Evolutionary conservation across 2,113 vertebrate genomes (phyloP).

Genomic region (Eulemur rufifrons): DNA sequence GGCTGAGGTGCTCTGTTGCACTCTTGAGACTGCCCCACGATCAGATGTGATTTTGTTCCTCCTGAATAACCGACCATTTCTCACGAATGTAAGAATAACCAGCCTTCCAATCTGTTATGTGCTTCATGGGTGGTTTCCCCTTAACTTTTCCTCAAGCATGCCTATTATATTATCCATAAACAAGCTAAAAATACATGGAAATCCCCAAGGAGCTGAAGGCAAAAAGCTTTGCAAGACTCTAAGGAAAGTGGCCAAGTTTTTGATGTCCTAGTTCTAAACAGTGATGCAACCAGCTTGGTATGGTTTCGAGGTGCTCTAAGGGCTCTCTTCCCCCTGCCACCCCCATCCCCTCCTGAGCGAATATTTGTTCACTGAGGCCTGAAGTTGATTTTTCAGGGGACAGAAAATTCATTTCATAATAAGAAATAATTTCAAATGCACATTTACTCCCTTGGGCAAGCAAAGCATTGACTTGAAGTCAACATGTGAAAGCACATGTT

Average conservation of each 20-base stretch:
- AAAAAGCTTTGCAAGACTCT: conserved; percentile 13
- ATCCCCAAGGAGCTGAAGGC: conserved; percentile 63
- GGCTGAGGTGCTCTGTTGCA: background rate
- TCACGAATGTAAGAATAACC: conserved; percentile 66
- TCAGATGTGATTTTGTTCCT: conserved; percentile 19
- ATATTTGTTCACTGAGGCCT: conserved; percentile 69
- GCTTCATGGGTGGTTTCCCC: conserved; percentile 67
- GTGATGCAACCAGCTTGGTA: background rate
- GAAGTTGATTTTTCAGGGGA: conserved; percentile 71
- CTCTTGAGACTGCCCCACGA: background rate
- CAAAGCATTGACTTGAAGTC: conserved; percentile 33
- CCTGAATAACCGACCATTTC: conserved; percentile 16
- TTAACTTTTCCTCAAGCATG: conserved; percentile 65
- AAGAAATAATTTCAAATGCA: conserved; percentile 58
- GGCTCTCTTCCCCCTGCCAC: background rate
- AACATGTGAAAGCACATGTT: background rate
- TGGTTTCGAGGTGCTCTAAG: conserved; percentile 48
- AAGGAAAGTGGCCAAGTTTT: conserved; percentile 31
- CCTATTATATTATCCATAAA: conserved; percentile 61
- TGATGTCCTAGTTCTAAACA: conserved; percentile 28
- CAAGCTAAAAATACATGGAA: conserved; percentile 74
- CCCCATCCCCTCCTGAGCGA: background rate
- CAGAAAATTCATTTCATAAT: conserved; percentile 64
- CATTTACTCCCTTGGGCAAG: conserved; percentile 26
- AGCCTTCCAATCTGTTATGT: conserved; percentile 38